These are phyloP conservation scores for Natator depressus DNA, from an alignment of 2,113 vertebrate species.

Conservation along the genomic window DNA sequence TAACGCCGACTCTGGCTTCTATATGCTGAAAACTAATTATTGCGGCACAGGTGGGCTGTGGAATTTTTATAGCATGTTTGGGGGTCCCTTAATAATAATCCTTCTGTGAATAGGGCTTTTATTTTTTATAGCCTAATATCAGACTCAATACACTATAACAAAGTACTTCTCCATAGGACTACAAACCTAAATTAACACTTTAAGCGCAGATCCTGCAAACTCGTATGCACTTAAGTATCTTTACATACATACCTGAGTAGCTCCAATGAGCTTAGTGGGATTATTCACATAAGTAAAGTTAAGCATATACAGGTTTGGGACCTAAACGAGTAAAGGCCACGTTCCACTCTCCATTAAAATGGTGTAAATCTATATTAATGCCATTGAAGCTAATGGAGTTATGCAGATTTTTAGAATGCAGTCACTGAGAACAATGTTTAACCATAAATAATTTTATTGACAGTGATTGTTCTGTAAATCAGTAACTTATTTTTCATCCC, in stretches of 20 bases:
- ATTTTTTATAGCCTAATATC: not conserved
- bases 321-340: fast-evolving
- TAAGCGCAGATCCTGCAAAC: not conserved
- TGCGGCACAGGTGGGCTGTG: too few species aligned
- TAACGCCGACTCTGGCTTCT: too few species aligned
- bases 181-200: not conserved
- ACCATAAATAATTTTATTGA: not conserved
- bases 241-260: not conserved
- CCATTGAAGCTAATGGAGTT: not conserved
- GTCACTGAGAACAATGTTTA: not conserved
- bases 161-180: not conserved
- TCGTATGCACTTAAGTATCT: not conserved
- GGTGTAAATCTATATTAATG: not conserved
- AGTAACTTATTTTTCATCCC: not conserved
- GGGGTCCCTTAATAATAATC: not conserved
- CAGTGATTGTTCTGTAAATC: not conserved
- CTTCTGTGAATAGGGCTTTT: not conserved
- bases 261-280: not conserved
- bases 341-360: not conserved
- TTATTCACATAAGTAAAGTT: not conserved
- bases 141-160: not conserved
- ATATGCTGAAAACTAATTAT: too few species aligned
- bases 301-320: not conserved
- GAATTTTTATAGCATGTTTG: too few species aligned
- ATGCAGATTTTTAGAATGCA: not conserved